Evolutionary conservation across 2,113 vertebrate genomes (phyloP), one percentile per base, ranked within the genome.

Genomic region (Ictalurus punctatus): DNA sequence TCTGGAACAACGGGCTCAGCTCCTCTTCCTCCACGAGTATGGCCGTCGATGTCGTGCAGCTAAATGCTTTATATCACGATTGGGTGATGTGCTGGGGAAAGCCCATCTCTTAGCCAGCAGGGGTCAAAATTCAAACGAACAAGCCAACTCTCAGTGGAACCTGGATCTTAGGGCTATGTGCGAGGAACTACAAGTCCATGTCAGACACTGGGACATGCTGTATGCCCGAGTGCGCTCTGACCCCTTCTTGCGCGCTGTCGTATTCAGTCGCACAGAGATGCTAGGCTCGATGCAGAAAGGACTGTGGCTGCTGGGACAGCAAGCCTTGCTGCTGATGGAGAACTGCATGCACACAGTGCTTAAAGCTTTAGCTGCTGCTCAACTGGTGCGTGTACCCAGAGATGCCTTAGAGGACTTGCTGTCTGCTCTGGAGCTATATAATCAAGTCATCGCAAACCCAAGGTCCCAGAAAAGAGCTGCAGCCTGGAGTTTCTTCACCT

Each of bases 1-100:
- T 48, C 73, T 95, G 86, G 93, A 95, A 79, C 93, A 95, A 86
- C 92, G 94, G 5, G 91, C 95, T 23, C 89, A 93, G 90, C 94
- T 96, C 78, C 92, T 95, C 7, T 92, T 96, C 9, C 85, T 94
- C 17, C 94, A 95, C 0, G 95, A 95, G 85, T 96, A 93, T 67
- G 88, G 86, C 27, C 92, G 90, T 6, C 91, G 94, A 83, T 85
- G 90, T 34, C 92, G 65, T 0, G 90, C 85, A 0, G 73, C 94
- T 5, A 83, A 92, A 5, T 81, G 88, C 1, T 95, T 92, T 86
- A 65, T 94, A 19, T 89, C 87, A 27, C 93, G 91, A 73, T 85
- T 96, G 48, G 73, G 21, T 2, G 86, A 73, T 4, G 86, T 95
- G 73, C 86, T 95, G 90, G 92, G 94, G 27, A 78, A 87, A 19